Evolutionary conservation across 2,888 invertebrate species (phyloP).

Genomic region (Antitype chi): DNA sequence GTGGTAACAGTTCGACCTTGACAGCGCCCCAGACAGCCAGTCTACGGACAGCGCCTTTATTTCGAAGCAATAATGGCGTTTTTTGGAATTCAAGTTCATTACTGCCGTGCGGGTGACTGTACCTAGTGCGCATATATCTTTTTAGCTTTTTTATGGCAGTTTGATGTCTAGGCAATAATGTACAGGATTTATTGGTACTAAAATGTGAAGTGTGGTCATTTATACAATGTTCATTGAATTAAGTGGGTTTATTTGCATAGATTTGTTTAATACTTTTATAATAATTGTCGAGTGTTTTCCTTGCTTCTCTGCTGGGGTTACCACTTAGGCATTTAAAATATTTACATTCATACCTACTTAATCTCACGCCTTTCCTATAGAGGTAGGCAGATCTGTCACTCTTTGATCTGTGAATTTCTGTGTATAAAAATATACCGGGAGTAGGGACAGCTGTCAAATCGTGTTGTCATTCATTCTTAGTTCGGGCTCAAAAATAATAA

Average conservation of each 20-base stretch:
- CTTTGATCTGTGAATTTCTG: background rate
- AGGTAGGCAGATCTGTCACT: no score
- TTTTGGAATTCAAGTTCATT: background rate
- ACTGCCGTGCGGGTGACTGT: background rate
- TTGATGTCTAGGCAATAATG: constrained; percentile 13
- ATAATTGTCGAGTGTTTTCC: background rate
- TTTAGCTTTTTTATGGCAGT: background rate
- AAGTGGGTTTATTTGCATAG: constrained; percentile 3
- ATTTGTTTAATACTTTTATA: background rate
- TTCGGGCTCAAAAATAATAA: no score
- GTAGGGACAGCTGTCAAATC: no score
- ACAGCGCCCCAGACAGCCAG: background rate
- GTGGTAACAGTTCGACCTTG: background rate
- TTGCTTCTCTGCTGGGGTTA: background rate
- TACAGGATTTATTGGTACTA: constrained; percentile 18
- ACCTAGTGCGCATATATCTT: constrained; percentile 4
- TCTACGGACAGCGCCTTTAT: background rate
- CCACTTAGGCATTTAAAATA: background rate
- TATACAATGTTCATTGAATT: constrained; percentile 7
- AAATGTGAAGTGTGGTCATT: background rate
- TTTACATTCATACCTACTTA: background rate
- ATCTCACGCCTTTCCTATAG: background rate
- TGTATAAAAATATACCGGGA: no score
- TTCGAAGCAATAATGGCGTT: background rate
- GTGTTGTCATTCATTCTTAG: no score